Evolutionary conservation across 2,113 vertebrate species (phyloP), one percentile per base, ranked within the genome.

Genomic region (Dendrocopos noguchii): DNA sequence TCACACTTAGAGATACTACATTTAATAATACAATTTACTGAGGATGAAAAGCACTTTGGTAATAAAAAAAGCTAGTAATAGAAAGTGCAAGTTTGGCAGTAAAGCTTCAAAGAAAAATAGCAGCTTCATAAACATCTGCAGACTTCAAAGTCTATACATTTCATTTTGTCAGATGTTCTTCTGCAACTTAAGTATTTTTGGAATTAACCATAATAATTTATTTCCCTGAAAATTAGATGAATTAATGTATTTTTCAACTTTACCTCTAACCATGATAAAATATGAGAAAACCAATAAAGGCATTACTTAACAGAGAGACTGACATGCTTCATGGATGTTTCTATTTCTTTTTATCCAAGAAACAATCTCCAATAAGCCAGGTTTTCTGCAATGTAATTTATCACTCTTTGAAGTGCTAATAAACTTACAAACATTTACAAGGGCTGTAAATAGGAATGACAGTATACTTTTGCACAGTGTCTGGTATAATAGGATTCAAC

Each of bases 11-110:
- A 95, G 82, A 93, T 90, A 89, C 24, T 70, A 88, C 59, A 85
- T 77, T 94, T 87, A 89, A 92, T 93, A 94, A 93, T 76, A 83
- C 64, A 83, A 82, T 91, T 75, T 94, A 74, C 83, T 88, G 88
- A 92, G 84, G 81, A 93, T 33, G 75, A 90, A 93, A 94, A 95
- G 78, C 42, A 88, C n/a, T 95, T 68, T 70, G 60, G 87, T 91
- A 85, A 96, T 94, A 93, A 95, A 93, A 93, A 91, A 94, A 60
- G 71, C 81, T 89, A 36, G 68, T 95, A 94, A 88, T 59, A 84
- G 84, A 96, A 96, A 95, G 70, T 85, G 75, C 81, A 84, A 93
- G 78, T 91, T 84, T 82, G 71, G 84, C 87, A 90, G 71, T 80
- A 95, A 81, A 74, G 71, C 81, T 87, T 87, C 75, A 84, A 92